Percentiles rank a stretch among this genome's conserved stretches.
These are phyloP conservation scores for Helicorthomorpha holstii DNA, from an alignment of 1,140 invertebrate genomes.

Conservation along the genomic window DNA sequence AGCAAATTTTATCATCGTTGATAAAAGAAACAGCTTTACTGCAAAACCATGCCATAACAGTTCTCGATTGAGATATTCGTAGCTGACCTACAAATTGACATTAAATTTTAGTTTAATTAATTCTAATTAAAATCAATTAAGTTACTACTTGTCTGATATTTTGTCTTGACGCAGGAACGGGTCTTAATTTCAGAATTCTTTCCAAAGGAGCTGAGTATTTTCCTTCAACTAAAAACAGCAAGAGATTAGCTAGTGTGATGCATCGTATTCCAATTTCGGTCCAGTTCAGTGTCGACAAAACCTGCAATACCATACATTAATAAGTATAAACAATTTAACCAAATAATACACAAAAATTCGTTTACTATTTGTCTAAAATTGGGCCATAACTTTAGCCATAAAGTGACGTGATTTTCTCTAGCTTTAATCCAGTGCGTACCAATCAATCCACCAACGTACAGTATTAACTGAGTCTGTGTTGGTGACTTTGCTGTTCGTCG, in stretches of 20 bases:
- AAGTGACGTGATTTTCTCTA: background rate
- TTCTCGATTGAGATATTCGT: background rate
- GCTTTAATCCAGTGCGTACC: background rate
- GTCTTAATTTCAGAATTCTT: background rate
- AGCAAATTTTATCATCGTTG: background rate
- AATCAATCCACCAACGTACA: background rate
- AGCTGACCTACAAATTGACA: background rate
- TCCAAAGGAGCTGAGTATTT: background rate
- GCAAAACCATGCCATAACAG: background rate
- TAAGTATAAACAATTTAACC: too few species aligned
- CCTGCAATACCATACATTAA: too few species aligned
- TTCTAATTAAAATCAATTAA: background rate
- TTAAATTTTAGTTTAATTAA: background rate
- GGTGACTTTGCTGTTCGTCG: background rate
- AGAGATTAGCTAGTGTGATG: background rate
- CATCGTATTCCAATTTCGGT: background rate
- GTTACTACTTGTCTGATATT: background rate
- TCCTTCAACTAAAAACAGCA: background rate
- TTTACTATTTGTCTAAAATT: background rate
- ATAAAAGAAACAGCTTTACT: background rate
- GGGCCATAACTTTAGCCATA: background rate
- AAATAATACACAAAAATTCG: background rate
- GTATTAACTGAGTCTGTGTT: background rate
- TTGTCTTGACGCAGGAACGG: background rate
- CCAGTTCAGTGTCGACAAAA: background rate